phyloP scores from a whole-genome alignment of 2,797 vertebrate genomes.

The Mycteria americana region DNA sequence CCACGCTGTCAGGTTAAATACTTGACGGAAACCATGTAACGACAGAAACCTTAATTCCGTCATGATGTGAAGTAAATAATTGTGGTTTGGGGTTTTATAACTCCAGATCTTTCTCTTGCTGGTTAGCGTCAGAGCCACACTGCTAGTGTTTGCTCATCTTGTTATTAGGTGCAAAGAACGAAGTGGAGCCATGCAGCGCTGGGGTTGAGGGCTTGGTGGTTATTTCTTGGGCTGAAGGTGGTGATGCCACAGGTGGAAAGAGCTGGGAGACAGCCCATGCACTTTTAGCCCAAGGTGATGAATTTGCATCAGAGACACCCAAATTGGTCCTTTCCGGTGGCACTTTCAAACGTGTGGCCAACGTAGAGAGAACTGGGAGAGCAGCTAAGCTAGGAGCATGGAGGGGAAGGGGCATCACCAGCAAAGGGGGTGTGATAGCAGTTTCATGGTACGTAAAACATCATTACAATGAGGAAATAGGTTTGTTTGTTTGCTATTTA shows the following conservation, averaged over 20 bases:
- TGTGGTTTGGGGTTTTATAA: background rate
- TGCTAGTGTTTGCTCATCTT: background rate
- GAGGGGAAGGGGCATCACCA: background rate
- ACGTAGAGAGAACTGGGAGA: background rate
- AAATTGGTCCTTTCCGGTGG: background rate
- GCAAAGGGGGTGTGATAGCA: background rate
- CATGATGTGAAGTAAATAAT: background rate
- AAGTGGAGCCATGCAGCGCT: background rate
- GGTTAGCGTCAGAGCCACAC: background rate
- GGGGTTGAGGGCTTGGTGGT: background rate
- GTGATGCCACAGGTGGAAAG: background rate
- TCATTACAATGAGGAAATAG: background rate
- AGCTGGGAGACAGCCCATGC: background rate
- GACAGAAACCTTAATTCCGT: background rate
- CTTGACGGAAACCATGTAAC: background rate
- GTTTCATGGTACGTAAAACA: background rate
- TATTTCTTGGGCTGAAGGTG: background rate
- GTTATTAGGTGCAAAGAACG: fast-evolving
- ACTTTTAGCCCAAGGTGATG: background rate
- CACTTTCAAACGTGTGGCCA: background rate
- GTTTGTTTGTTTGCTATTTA: background rate
- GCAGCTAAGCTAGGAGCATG: background rate
- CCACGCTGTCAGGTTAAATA: background rate
- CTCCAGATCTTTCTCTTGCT: background rate
- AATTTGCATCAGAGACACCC: background rate